Conservation (phyloP, 2,888 invertebrate genomes). For the Junonia oenone region DNA sequence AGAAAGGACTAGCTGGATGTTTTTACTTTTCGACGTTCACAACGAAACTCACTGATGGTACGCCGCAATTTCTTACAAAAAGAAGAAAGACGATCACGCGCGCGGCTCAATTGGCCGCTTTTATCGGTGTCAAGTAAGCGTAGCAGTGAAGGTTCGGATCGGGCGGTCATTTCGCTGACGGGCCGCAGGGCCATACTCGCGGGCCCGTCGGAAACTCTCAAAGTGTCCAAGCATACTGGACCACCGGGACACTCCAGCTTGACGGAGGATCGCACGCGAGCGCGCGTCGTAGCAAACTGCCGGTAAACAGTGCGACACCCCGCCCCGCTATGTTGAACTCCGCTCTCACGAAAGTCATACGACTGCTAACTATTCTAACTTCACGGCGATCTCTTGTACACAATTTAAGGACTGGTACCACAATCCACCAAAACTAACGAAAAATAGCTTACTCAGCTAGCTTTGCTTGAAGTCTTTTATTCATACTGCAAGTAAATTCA, state of each 20-base stretch:
- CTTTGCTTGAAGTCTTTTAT: too few relatives aligned
- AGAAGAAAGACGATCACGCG: conserved; percentile 66
- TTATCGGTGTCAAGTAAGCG: conserved; percentile 66
- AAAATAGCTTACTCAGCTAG: too few relatives aligned
- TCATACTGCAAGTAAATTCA: too few relatives aligned
- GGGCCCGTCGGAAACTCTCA: conserved; percentile 63
- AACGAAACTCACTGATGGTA: conserved; percentile 67
- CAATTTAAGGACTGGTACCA: not conserved
- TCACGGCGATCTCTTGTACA: conserved; percentile 5
- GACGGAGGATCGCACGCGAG: conserved; percentile 65
- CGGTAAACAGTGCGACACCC: conserved; percentile 43
- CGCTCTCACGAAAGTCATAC: conserved; percentile 43
- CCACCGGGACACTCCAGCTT: conserved; percentile 74
- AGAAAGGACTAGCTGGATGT: conserved; percentile 1
- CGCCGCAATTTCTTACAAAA: conserved; percentile 76
- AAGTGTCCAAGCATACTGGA: conserved; percentile 75
- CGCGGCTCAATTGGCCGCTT: conserved; percentile 65
- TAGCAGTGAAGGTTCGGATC: conserved; percentile 67
- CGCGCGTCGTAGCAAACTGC: conserved; percentile 67
- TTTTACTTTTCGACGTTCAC: conserved; percentile 14
- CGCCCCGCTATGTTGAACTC: conserved; percentile 46
- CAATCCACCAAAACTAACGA: not conserved
- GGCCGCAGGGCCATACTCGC: conserved; percentile 56
- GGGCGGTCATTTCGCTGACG: conserved; percentile 59
- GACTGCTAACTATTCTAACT: conserved; percentile 56